phyloP scores from a whole-genome alignment of 2,113 vertebrate genomes.

The Lucifuga dentata region DNA sequence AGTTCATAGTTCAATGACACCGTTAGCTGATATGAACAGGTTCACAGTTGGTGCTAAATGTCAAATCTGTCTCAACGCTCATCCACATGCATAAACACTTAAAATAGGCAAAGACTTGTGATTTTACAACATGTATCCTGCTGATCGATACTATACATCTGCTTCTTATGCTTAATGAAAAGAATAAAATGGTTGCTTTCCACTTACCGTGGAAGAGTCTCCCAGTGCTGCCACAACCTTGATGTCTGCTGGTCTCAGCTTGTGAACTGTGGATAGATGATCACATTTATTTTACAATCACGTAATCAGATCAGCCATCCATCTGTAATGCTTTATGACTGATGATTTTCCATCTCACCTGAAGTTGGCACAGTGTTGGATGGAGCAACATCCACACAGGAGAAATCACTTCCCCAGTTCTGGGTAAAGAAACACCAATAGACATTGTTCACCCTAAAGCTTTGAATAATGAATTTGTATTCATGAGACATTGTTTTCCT shows the following conservation, averaged over 20 bases:
- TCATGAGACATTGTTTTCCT: too few relatives aligned
- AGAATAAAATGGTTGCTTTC: background rate
- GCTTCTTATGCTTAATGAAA: background rate
- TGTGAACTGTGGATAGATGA: slow-evolving; percentile 80
- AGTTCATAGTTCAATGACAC: slow-evolving; percentile 50
- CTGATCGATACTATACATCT: background rate
- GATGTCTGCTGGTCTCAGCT: slow-evolving; percentile 87
- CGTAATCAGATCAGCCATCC: background rate
- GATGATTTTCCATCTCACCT: slow-evolving; percentile 82
- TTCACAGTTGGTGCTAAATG: background rate
- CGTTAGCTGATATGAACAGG: slow-evolving; percentile 2
- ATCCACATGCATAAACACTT: background rate
- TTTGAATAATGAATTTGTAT: too few relatives aligned
- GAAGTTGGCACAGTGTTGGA: slow-evolving; percentile 84
- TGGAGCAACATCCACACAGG: slow-evolving; percentile 73
- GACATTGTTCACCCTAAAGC: background rate
- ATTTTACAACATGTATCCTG: background rate
- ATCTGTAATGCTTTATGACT: slow-evolving; percentile 5
- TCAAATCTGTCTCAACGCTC: background rate
- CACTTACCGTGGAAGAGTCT: slow-evolving; percentile 89
- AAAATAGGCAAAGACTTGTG: too few relatives aligned
- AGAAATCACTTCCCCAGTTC: slow-evolving; percentile 92
- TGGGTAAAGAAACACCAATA: slow-evolving; percentile 51
- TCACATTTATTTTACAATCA: background rate
- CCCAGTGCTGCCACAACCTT: slow-evolving; percentile 89